phyloP scores from a whole-genome alignment of 2,888 invertebrate genomes.

The Endomychus coccineus region DNA sequence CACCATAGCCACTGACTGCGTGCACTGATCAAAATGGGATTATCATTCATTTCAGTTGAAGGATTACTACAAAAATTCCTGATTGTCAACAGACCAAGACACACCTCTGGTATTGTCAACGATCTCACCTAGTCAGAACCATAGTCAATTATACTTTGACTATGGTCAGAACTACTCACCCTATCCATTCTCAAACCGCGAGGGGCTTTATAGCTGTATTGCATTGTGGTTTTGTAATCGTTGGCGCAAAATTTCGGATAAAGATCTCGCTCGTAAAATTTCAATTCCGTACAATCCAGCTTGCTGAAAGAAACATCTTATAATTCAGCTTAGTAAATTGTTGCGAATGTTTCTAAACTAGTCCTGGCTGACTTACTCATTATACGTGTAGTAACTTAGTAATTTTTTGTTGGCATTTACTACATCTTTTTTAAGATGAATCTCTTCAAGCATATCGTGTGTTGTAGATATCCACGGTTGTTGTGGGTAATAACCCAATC shows the following conservation, averaged over 20 bases:
- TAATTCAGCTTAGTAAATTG: neutral
- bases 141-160: too few species aligned
- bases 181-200: slow-evolving; percentile 3
- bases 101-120: too few species aligned
- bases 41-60: too few species aligned
- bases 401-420: slow-evolving; percentile 7
- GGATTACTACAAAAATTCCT: too few species aligned
- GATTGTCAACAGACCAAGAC: too few species aligned
- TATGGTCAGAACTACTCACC: neutral
- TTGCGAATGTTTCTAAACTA: neutral
- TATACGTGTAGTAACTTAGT: slow-evolving; percentile 9
- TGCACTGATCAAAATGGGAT: too few species aligned
- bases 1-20: too few species aligned
- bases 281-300: slow-evolving; percentile 1
- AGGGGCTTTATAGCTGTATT: slow-evolving; percentile 8
- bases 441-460: slow-evolving; percentile 6
- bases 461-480: slow-evolving; percentile 8
- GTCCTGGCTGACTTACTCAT: slow-evolving; percentile 6
- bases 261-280: neutral
- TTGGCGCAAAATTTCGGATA: slow-evolving; percentile 2
- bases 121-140: too few species aligned
- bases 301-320: slow-evolving; percentile 7
- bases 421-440: neutral
- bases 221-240: slow-evolving; percentile 11
- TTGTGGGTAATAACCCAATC: slow-evolving; percentile 4